Evolutionary conservation across 2,797 vertebrate genomes (phyloP).

Genomic region (Melanotaenia nigrans): DNA sequence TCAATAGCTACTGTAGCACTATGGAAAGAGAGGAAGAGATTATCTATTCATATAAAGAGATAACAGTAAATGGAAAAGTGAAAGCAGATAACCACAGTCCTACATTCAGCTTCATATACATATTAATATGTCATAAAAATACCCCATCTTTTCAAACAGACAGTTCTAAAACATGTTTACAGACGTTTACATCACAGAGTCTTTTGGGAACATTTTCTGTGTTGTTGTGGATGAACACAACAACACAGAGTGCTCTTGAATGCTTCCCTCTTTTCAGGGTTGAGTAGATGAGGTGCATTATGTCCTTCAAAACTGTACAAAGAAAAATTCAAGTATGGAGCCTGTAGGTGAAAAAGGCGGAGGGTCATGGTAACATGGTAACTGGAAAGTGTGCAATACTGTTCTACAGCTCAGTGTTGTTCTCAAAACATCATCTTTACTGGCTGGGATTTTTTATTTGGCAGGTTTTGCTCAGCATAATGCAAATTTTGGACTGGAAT

Average conservation of each 20-base stretch:
- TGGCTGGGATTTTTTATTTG: background rate
- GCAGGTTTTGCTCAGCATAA: background rate
- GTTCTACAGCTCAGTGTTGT: conserved; percentile 8
- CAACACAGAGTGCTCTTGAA: background rate
- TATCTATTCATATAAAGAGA: conserved; percentile 45
- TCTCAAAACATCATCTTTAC: background rate
- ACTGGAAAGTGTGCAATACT: conserved; percentile 3
- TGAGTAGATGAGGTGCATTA: background rate
- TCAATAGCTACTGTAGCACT: conserved; percentile 40
- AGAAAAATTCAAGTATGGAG: conserved; percentile 10
- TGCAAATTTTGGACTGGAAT: background rate
- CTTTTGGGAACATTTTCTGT: conserved; percentile 33
- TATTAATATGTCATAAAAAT: background rate
- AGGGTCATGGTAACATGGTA: conserved; percentile 19
- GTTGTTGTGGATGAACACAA: conserved; percentile 21
- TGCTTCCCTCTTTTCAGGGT: background rate
- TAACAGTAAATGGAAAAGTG: conserved; percentile 53
- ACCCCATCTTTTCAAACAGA: conserved; percentile 7
- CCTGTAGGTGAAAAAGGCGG: conserved; percentile 11
- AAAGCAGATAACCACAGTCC: conserved; percentile 41
- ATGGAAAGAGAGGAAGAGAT: conserved; percentile 49
- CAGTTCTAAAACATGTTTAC: conserved; percentile 5
- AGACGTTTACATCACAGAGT: conserved; percentile 24
- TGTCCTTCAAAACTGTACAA: conserved; percentile 39
- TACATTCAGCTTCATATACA: conserved; percentile 7